phyloP scores from a whole-genome alignment of 1,140 invertebrate species.

The Orchesella cincta region DNA sequence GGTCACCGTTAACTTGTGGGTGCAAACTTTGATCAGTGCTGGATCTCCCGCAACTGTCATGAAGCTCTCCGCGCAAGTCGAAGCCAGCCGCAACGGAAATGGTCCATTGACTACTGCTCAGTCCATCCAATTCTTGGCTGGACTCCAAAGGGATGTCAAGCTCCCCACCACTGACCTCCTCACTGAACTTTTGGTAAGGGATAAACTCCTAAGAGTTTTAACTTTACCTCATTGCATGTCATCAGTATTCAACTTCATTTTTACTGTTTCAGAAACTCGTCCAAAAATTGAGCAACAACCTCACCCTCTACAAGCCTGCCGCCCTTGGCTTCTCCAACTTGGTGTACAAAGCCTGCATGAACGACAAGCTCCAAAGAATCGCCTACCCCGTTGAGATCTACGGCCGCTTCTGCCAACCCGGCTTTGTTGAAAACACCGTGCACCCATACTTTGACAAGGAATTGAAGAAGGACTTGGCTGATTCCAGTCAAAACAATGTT shows the following conservation, averaged over 20 bases:
- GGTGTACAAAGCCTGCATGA: neutral
- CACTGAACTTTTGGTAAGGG: no score
- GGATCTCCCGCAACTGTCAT: neutral
- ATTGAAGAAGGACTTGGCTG: neutral
- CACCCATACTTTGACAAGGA: neutral
- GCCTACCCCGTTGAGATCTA: slow-evolving; percentile 6
- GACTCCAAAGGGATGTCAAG: neutral
- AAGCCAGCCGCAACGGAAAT: neutral
- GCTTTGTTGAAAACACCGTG: neutral
- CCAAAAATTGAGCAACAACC: neutral
- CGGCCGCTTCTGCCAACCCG: neutral
- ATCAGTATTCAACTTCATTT: no score
- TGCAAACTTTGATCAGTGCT: neutral
- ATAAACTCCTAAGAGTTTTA: no score
- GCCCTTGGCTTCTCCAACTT: neutral
- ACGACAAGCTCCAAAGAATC: neutral
- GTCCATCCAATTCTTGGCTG: neutral
- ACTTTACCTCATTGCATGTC: no score
- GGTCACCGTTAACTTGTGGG: neutral
- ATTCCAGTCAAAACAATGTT: neutral
- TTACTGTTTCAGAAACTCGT: neutral
- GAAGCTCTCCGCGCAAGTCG: neutral
- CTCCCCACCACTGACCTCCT: neutral
- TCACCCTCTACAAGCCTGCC: neutral
- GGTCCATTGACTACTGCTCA: neutral